Evolutionary conservation across 2,113 vertebrate species (phyloP).

Genomic region (Neogale vison): DNA sequence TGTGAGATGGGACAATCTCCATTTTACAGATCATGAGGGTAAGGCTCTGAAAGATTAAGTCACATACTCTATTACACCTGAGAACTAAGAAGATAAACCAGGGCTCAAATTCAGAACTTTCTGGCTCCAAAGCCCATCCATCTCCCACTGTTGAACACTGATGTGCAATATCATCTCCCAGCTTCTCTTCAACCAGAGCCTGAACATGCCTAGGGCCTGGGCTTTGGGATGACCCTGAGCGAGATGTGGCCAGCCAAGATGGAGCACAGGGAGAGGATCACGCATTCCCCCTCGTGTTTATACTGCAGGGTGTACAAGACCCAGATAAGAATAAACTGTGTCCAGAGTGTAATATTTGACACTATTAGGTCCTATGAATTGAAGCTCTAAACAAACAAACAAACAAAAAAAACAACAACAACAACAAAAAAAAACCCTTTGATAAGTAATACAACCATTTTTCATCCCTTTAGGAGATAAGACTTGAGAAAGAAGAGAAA

Average conservation of each 20-base stretch:
- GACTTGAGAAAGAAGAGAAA: background rate
- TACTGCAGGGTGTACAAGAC: too few relatives aligned
- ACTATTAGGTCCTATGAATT: background rate
- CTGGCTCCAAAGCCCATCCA: background rate
- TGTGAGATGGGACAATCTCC: background rate
- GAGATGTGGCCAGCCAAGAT: background rate
- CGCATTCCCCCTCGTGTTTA: background rate
- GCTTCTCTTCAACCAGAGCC: background rate
- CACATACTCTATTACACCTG: background rate
- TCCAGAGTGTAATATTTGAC: background rate
- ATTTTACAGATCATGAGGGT: background rate
- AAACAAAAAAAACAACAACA: background rate
- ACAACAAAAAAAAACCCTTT: background rate
- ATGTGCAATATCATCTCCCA: too few relatives aligned
- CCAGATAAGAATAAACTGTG: background rate
- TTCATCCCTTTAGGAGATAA: background rate
- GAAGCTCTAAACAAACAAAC: background rate
- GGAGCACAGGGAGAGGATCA: background rate
- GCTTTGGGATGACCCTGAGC: background rate
- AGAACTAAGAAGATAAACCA: background rate
- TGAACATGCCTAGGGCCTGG: background rate
- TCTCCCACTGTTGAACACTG: too few relatives aligned
- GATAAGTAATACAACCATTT: background rate
- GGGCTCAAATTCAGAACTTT: background rate
- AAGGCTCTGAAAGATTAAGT: background rate